phyloP scores from a whole-genome alignment of 37 sponge, comb jelly and placozoan species.

The Halisarca cf. caerulea region DNA sequence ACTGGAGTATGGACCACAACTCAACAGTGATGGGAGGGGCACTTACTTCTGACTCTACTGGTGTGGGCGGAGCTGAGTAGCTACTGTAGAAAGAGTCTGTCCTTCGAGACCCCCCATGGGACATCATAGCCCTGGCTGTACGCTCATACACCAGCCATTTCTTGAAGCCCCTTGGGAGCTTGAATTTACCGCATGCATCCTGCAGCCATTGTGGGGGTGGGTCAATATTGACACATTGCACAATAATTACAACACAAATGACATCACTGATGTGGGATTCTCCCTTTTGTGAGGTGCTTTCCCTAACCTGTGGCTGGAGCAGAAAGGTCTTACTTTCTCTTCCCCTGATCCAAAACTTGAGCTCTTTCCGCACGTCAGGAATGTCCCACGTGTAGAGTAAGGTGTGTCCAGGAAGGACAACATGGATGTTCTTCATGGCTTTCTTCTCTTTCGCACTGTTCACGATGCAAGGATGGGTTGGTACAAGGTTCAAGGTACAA shows the following conservation, averaged over 20 bases:
- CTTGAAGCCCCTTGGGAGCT: slow-evolving; percentile 17
- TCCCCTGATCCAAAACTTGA: slow-evolving; percentile 3
- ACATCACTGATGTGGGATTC: background rate
- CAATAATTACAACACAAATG: background rate
- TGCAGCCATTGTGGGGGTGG: background rate
- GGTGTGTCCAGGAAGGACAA: slow-evolving; percentile 37
- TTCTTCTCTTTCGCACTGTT: background rate
- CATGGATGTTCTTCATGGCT: background rate
- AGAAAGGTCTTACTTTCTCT: background rate
- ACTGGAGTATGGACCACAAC: background rate
- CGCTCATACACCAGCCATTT: background rate
- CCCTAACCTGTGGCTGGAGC: background rate
- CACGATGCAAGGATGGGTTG: background rate
- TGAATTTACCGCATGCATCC: slow-evolving; percentile 33
- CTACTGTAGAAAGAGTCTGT: background rate
- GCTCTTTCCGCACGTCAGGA: slow-evolving; percentile 15
- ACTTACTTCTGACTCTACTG: background rate
- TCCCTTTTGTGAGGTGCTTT: background rate
- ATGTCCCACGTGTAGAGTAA: slow-evolving; percentile 69
- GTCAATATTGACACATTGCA: background rate
- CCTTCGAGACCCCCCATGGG: background rate
- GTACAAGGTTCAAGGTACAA: too few relatives aligned
- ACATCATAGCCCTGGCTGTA: background rate
- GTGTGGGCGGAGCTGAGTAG: background rate
- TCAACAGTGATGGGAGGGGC: background rate